Conservation (phyloP, 2,888 invertebrate species). For the Zonitis immaculata region DNA sequence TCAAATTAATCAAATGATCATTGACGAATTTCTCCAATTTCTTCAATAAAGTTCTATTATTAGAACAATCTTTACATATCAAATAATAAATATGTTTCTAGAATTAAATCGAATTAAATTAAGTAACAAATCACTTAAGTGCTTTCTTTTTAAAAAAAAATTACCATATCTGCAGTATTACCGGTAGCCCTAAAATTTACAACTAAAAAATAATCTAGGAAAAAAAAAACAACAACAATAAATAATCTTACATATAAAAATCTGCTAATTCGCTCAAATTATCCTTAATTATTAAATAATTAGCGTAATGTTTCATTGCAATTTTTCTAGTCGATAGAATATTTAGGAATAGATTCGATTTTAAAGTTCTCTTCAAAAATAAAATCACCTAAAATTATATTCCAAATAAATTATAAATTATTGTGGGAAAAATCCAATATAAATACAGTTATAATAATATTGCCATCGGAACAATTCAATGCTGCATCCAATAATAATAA, state of each 20-base stretch:
- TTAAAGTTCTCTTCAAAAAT: slow-evolving; percentile 70
- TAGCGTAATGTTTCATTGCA: slow-evolving; percentile 70
- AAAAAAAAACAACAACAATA: not conserved
- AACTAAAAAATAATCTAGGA: slow-evolving; percentile 9
- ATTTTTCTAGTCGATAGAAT: slow-evolving; percentile 64
- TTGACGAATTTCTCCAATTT: slow-evolving; percentile 33
- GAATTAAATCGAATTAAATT: slow-evolving; percentile 10
- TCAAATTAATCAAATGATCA: slow-evolving; percentile 33
- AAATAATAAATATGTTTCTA: slow-evolving; percentile 39
- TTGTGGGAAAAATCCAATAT: not conserved
- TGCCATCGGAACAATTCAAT: slow-evolving; percentile 68
- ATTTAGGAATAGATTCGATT: slow-evolving; percentile 64
- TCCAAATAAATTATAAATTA: slow-evolving; percentile 8
- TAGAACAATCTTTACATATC: slow-evolving; percentile 30
- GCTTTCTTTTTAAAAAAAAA: slow-evolving; percentile 15
- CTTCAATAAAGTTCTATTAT: slow-evolving; percentile 27
- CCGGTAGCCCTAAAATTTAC: slow-evolving; percentile 39
- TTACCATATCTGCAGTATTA: slow-evolving; percentile 36
- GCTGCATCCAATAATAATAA: slow-evolving; percentile 67
- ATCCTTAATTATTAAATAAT: slow-evolving; percentile 65
- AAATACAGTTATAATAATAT: slow-evolving; percentile 65
- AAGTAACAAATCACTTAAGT: slow-evolving; percentile 3
- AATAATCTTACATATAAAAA: slow-evolving; percentile 67
- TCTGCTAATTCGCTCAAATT: slow-evolving; percentile 66
- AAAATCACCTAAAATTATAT: slow-evolving; percentile 67